phyloP scores from a whole-genome alignment of 2,888 invertebrate species.

The Gnatocerus cornutus region DNA sequence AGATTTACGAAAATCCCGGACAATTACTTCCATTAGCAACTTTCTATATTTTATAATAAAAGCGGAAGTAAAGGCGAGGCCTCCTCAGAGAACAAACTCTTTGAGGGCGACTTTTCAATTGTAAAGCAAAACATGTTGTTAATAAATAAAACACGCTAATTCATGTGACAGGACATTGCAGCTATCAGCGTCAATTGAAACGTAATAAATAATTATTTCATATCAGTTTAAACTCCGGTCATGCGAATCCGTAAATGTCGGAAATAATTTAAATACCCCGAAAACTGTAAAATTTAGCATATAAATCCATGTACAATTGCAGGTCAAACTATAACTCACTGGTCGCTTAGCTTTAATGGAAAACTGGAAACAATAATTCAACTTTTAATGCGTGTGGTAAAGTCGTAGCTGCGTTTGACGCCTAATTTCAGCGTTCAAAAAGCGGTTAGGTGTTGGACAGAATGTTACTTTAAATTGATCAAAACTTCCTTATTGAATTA shows the following conservation, averaged over 20 bases:
- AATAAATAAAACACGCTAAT: slow-evolving; percentile 1
- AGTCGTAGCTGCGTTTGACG: neutral
- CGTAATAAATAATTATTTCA: slow-evolving; percentile 19
- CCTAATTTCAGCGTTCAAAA: slow-evolving; percentile 16
- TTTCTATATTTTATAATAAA: slow-evolving; percentile 26
- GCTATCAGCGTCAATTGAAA: slow-evolving; percentile 20
- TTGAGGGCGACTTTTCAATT: slow-evolving; percentile 6
- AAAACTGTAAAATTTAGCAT: slow-evolving; percentile 29
- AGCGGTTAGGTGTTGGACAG: slow-evolving; percentile 6
- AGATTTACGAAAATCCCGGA: slow-evolving; percentile 10
- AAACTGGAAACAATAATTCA: slow-evolving; percentile 25
- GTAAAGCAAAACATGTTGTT: slow-evolving; percentile 1
- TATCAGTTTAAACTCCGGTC: slow-evolving; percentile 11
- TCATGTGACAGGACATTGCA: slow-evolving; percentile 21
- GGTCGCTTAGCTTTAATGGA: slow-evolving; percentile 18
- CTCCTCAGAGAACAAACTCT: neutral
- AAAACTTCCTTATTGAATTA: slow-evolving; percentile 16
- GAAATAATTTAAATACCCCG: slow-evolving; percentile 31
- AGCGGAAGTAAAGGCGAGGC: slow-evolving; percentile 13
- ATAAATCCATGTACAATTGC: slow-evolving; percentile 33
- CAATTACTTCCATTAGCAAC: slow-evolving; percentile 31
- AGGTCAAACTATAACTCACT: slow-evolving; percentile 19
- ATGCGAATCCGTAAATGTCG: slow-evolving; percentile 19
- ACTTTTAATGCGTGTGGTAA: slow-evolving; percentile 19
- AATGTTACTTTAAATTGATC: neutral